A percentile compares a stretch with the other conserved stretches of the same genome.
Conservation (phyloP, 2,888 invertebrate species). For the Brassicogethes aeneus region DNA sequence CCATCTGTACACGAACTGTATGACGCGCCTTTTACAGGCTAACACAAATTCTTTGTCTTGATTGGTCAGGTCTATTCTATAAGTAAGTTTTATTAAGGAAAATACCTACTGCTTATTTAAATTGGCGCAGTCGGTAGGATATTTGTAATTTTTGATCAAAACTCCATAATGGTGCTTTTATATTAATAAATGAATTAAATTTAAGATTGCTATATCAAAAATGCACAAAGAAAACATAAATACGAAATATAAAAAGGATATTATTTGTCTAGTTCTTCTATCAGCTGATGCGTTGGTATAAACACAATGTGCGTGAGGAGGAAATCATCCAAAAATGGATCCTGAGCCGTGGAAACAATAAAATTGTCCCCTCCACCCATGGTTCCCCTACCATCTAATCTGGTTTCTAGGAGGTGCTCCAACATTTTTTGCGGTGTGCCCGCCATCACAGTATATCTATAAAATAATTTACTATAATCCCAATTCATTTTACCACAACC, state of each 20-base stretch:
- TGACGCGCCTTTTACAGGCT: slow-evolving; percentile 63
- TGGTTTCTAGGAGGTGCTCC: slow-evolving; percentile 74
- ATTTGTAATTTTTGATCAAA: too few relatives aligned
- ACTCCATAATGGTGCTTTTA: too few relatives aligned
- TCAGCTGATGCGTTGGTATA: slow-evolving; percentile 66
- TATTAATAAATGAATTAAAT: neutral
- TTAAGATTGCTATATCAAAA: slow-evolving; percentile 9
- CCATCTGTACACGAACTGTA: slow-evolving; percentile 73
- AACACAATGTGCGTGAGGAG: slow-evolving; percentile 75
- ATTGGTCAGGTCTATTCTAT: slow-evolving; percentile 48
- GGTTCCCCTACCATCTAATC: slow-evolving; percentile 54
- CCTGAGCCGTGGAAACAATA: slow-evolving; percentile 42
- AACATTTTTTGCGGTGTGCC: slow-evolving; percentile 80
- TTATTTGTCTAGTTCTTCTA: slow-evolving; percentile 64
- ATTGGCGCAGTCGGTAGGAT: neutral
- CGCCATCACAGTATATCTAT: slow-evolving; percentile 77
- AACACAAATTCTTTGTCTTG: slow-evolving; percentile 59
- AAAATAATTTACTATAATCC: too few relatives aligned
- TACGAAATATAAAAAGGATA: slow-evolving; percentile 74
- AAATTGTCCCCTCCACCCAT: slow-evolving; percentile 41
- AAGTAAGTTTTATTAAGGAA: slow-evolving; percentile 45
- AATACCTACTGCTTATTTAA: slow-evolving; percentile 5
- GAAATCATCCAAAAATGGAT: slow-evolving; percentile 75
- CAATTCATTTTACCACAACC: too few relatives aligned
- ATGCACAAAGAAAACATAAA: slow-evolving; percentile 5